These are phyloP conservation scores for Danio choprae DNA, from an alignment of 2,797 vertebrate genomes.

Conservation along the genomic window DNA sequence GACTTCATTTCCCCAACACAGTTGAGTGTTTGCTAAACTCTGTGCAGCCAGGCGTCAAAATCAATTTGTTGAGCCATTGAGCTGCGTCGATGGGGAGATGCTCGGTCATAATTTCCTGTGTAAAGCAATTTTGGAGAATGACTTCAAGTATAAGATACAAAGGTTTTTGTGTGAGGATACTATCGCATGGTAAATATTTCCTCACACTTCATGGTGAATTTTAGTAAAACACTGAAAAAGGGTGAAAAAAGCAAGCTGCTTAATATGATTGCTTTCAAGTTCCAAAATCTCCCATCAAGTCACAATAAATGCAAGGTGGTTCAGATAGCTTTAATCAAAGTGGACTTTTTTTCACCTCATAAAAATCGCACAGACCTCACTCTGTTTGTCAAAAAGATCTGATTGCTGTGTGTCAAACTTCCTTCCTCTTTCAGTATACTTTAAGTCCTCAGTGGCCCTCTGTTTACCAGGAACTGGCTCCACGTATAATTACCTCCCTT, in stretches of 20 bases:
- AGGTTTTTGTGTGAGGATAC: slow-evolving; percentile 12
- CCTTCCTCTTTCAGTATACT: slow-evolving; percentile 29
- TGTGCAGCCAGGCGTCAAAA: slow-evolving; percentile 21
- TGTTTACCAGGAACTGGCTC: slow-evolving; percentile 44
- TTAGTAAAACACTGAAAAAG: neutral
- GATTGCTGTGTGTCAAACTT: slow-evolving; percentile 31
- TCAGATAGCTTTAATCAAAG: slow-evolving; percentile 12
- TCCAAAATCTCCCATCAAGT: neutral
- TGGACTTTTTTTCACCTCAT: slow-evolving; percentile 23
- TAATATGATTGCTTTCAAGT: neutral
- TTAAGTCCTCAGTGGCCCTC: slow-evolving; percentile 40
- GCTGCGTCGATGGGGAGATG: slow-evolving; percentile 33
- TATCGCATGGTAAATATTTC: slow-evolving; percentile 3
- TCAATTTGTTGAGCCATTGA: slow-evolving; percentile 52
- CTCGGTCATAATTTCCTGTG: slow-evolving; percentile 38
- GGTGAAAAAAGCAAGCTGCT: neutral
- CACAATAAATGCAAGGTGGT: slow-evolving; percentile 18
- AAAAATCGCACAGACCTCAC: slow-evolving; percentile 29
- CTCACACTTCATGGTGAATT: neutral
- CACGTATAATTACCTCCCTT: slow-evolving; percentile 48
- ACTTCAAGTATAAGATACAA: slow-evolving; percentile 9
- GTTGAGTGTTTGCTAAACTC: slow-evolving; percentile 37
- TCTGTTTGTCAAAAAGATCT: slow-evolving; percentile 27
- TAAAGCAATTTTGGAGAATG: slow-evolving; percentile 40
- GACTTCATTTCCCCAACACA: slow-evolving; percentile 18